Evolutionary conservation across 1,140 invertebrate species (phyloP), one percentile per base, ranked within the genome.

Genomic region (Aphelinus certus): DNA sequence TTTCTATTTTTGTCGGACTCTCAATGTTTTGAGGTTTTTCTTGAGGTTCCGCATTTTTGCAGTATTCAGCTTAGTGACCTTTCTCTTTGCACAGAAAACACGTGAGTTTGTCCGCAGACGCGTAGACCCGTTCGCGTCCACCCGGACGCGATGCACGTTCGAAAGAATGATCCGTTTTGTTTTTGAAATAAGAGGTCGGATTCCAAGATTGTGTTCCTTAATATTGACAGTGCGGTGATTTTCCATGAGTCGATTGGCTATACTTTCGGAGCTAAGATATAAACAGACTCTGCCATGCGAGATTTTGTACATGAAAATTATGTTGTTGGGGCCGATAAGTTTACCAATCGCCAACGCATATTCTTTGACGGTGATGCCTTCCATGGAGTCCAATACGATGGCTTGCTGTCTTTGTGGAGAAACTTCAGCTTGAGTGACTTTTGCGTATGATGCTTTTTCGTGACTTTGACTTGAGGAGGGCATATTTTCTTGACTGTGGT

Each of bases 91-190:
- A 26, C 26, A 26, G 26, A 26, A 26, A 26, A 26, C 26, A 26
- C 26, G 26, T 26, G 26, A 26, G 26, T 26, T 26, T 26, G 26
- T 26, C 26, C 26, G 26, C 26, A 26, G 26, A 26, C 26, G 26
- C 26, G 26, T 26, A 26, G 26, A 26, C 26, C 26, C n/a, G n/a
- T n/a, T n/a, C n/a, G n/a, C n/a, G n/a, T n/a, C n/a, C n/a, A n/a
- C n/a, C n/a, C n/a, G n/a, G n/a, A n/a, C n/a, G n/a, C n/a, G 79
- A 7, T 73, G 76, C 0, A 79, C 76, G 69, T 80, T 80, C 1
- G 73, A 79, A 63, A 80, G 45, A 56, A 80, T 73, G 1, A 80
- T 67, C 68, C 77, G 53, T 62, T 76, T 73, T 2, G 65, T 46
- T 76, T 69, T 79, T 42, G 61, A 60, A 1, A 77, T 66, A 3